A percentile compares a stretch with the other conserved stretches of the same genome.
These are phyloP conservation scores for Sipha flava DNA, from an alignment of 1,140 invertebrate species.

Conservation along the genomic window DNA sequence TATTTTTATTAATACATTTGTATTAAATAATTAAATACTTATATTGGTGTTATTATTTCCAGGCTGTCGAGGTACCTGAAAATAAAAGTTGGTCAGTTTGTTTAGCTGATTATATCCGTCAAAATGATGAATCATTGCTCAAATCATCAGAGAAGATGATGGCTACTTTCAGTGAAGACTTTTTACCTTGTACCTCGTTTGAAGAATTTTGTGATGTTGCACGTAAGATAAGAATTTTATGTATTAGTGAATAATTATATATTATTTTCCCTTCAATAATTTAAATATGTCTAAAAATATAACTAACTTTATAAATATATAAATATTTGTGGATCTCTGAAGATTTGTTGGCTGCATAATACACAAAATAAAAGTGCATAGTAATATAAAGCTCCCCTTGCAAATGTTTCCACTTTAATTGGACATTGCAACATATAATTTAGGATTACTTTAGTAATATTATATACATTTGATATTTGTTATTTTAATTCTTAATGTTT, in stretches of 20 bases:
- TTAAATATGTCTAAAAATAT: too few species aligned
- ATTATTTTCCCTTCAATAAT: too few species aligned
- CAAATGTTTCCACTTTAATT: too few species aligned
- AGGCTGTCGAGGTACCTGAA: constrained; percentile 63
- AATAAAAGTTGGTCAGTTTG: constrained; percentile 78
- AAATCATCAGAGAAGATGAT: constrained; percentile 80
- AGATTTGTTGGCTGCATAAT: too few species aligned
- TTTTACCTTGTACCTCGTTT: constrained; percentile 81
- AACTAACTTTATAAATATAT: too few species aligned
- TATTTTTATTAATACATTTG: neutral
- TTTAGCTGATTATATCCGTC: constrained; percentile 85
- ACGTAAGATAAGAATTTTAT: constrained; percentile 47
- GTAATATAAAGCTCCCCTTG: too few species aligned
- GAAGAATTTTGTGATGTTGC: constrained; percentile 84
- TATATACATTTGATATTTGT: too few species aligned
- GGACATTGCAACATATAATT: too few species aligned
- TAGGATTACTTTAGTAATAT: too few species aligned
- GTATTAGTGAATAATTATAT: neutral
- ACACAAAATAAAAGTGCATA: too few species aligned
- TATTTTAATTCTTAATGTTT: too few species aligned
- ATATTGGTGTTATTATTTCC: constrained; percentile 33
- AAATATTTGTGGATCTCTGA: too few species aligned
- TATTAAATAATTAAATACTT: neutral
- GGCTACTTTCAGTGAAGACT: constrained; percentile 73
- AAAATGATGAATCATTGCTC: constrained; percentile 82